Evolutionary conservation across 1,140 invertebrate genomes (phyloP).

Genomic region (Melipona quadrifasciata): DNA sequence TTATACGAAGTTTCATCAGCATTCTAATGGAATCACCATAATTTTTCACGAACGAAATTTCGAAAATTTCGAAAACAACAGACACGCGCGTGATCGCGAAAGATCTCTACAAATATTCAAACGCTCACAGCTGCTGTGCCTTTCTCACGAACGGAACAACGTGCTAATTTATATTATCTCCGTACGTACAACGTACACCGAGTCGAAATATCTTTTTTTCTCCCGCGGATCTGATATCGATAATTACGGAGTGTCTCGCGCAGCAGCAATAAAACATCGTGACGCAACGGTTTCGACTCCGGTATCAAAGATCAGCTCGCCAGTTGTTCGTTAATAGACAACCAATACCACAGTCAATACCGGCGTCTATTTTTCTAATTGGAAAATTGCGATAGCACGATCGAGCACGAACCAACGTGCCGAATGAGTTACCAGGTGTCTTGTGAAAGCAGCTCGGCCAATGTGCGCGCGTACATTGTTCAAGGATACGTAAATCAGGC

Average conservation of each 20-base stretch:
- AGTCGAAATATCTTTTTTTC: not conserved
- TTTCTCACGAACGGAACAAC: not conserved
- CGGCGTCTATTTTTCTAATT: not conserved
- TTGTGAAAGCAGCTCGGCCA: constrained; percentile 36
- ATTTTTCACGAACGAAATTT: too few relatives aligned
- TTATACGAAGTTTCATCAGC: too few relatives aligned
- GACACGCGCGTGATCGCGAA: too few relatives aligned
- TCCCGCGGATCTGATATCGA: not conserved
- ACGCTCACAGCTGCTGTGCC: too few relatives aligned
- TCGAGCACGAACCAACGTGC: not conserved
- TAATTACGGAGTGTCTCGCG: constrained; percentile 18
- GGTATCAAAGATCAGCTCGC: constrained; percentile 4
- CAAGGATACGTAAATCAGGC: constrained; percentile 65
- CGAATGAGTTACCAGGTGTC: constrained; percentile 42
- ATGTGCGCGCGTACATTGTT: constrained; percentile 39
- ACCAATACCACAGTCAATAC: not conserved
- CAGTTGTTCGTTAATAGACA: constrained; percentile 34
- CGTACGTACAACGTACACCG: not conserved
- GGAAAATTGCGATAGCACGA: constrained; percentile 13
- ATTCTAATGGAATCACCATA: too few relatives aligned
- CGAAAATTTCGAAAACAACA: too few relatives aligned
- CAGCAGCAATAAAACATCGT: constrained; percentile 11
- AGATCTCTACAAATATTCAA: too few relatives aligned
- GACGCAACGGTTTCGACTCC: constrained; percentile 16
- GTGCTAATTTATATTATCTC: not conserved